Evolutionary conservation across 2,797 vertebrate genomes (phyloP).

Genomic region (Characodon lateralis): DNA sequence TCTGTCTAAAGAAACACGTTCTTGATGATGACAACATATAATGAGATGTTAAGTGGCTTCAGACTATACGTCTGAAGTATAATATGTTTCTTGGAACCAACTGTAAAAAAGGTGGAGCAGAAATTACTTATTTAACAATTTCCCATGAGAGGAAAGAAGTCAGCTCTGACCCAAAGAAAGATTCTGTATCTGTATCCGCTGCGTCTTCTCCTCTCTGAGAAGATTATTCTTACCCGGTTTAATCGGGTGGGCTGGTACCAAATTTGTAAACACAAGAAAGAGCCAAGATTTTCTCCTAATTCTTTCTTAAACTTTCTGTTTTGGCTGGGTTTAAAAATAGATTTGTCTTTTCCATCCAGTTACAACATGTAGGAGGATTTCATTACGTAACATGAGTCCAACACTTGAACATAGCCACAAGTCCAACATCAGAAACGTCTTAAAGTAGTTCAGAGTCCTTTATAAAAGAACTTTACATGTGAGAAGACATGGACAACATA

Average conservation of each 20-base stretch:
- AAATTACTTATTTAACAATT: background rate
- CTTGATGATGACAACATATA: background rate
- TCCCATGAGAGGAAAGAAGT: background rate
- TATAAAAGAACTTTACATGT: background rate
- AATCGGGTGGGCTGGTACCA: conserved; percentile 22
- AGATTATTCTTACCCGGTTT: conserved; percentile 1
- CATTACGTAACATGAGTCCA: conserved; percentile 4
- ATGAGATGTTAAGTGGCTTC: background rate
- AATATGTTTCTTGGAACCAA: background rate
- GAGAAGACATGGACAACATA: background rate
- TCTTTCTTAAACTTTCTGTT: conserved; percentile 2
- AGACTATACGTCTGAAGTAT: background rate
- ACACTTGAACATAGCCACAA: background rate
- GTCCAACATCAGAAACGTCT: background rate
- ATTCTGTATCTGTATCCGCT: background rate
- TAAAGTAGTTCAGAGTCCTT: background rate
- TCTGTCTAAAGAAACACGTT: background rate
- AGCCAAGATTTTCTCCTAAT: conserved; percentile 18
- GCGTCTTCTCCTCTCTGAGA: background rate
- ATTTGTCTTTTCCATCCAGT: conserved; percentile 15
- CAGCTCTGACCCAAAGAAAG: background rate
- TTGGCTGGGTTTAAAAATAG: conserved; percentile 10
- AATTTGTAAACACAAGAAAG: conserved; percentile 11
- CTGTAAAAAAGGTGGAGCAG: background rate
- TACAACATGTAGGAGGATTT: background rate